phyloP scores from a whole-genome alignment of 2,888 invertebrate species.

The Tolmerus cingulatus region DNA sequence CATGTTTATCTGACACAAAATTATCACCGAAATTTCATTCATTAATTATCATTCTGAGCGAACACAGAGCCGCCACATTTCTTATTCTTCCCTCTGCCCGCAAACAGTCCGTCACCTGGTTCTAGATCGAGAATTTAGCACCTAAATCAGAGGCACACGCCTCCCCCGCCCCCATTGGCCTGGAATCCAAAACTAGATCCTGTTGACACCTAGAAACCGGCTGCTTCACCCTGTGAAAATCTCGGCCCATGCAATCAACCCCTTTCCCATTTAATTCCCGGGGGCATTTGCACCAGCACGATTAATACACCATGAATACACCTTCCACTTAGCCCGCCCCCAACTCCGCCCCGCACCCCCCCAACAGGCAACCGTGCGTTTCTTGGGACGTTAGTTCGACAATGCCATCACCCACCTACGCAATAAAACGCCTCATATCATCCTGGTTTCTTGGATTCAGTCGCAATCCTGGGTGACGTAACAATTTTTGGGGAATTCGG shows the following conservation, averaged over 20 bases:
- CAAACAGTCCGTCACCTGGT: background rate
- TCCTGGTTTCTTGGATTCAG: slow-evolving; percentile 14
- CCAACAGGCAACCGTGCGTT: background rate
- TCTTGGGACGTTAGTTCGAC: background rate
- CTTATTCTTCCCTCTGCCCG: background rate
- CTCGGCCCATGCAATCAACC: background rate
- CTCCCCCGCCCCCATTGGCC: background rate
- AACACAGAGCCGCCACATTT: background rate
- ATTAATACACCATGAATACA: slow-evolving; percentile 31
- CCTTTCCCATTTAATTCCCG: background rate
- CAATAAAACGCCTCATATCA: slow-evolving; percentile 27
- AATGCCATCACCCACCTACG: slow-evolving; percentile 23
- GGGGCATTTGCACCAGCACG: background rate
- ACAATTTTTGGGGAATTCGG: slow-evolving; percentile 30
- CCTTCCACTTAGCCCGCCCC: slow-evolving; percentile 21
- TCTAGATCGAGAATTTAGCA: background rate
- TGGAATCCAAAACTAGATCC: background rate
- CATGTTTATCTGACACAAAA: slow-evolving; percentile 12
- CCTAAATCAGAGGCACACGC: background rate
- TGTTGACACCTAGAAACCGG: slow-evolving; percentile 1
- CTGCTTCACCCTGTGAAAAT: background rate
- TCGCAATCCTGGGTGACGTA: slow-evolving; percentile 26
- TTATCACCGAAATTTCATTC: slow-evolving; percentile 17
- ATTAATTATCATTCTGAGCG: background rate
- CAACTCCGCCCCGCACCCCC: background rate